These are phyloP conservation scores for Epizoanthus illoricatus DNA, from an alignment of 92 coral and sea anemone species.

Conservation along the genomic window DNA sequence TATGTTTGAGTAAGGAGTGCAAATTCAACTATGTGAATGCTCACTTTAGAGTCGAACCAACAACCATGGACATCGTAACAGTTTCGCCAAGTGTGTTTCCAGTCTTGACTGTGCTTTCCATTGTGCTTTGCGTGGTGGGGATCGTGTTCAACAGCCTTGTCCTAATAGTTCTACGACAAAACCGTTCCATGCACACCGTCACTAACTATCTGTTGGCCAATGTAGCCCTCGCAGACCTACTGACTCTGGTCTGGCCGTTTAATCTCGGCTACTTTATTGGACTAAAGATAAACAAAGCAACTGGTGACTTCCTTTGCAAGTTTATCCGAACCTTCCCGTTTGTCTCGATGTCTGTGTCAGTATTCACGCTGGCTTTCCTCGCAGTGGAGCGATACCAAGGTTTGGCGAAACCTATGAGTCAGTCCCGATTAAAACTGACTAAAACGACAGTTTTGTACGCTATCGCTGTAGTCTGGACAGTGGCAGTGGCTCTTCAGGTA, in stretches of 20 bases:
- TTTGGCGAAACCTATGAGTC: constrained; percentile 6
- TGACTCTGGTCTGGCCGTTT: constrained; percentile 6
- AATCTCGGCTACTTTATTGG: background rate
- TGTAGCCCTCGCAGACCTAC: constrained; percentile 1
- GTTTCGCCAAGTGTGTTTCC: background rate
- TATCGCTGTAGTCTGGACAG: background rate
- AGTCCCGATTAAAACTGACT: constrained; percentile 1
- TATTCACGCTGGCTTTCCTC: background rate
- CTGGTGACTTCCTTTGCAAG: constrained; percentile 14
- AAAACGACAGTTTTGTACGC: background rate
- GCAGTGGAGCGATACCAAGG: constrained; percentile 4
- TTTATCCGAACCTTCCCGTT: constrained; percentile 10
- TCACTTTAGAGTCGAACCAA: background rate
- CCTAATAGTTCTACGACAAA: background rate
- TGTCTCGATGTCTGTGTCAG: background rate
- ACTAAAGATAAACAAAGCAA: background rate
- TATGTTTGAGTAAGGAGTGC: too few species aligned
- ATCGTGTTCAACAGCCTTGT: constrained; percentile 1
- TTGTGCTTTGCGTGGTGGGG: constrained; percentile 2
- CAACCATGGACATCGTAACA: background rate
- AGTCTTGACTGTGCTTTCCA: background rate
- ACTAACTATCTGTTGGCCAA: constrained; percentile 17
- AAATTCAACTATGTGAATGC: too few species aligned
- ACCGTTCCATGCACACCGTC: constrained; percentile 14
- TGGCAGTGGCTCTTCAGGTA: background rate